These are phyloP conservation scores for Gymnocheta viridis DNA, from an alignment of 2,888 invertebrate species.

Conservation along the genomic window DNA sequence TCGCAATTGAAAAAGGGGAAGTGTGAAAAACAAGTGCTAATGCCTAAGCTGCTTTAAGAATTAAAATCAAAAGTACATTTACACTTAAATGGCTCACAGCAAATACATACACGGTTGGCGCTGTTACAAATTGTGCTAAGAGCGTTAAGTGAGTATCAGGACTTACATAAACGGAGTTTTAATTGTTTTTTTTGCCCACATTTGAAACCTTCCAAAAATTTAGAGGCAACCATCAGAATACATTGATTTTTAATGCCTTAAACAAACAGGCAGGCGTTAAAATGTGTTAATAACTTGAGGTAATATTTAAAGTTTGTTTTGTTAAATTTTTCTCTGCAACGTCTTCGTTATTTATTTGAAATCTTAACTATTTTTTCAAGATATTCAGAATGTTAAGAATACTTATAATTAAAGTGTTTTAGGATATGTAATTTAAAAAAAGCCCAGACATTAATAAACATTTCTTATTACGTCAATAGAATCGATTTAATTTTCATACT, in stretches of 20 bases:
- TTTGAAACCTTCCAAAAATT: neutral
- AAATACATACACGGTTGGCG: too few relatives aligned
- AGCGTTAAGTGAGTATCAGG: neutral
- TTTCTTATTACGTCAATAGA: too few relatives aligned
- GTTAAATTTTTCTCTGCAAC: too few relatives aligned
- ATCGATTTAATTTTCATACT: neutral
- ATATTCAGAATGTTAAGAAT: too few relatives aligned
- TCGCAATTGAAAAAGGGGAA: neutral
- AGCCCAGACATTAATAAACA: too few relatives aligned
- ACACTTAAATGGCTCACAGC: neutral
- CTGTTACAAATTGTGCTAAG: neutral
- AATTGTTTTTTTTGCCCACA: neutral
- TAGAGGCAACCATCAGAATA: neutral
- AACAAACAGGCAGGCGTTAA: neutral
- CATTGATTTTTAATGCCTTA: neutral
- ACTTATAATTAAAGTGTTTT: too few relatives aligned
- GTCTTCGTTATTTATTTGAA: too few relatives aligned
- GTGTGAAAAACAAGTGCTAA: slow-evolving; percentile 38
- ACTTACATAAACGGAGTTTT: neutral
- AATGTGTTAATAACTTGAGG: too few relatives aligned
- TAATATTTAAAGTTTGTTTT: too few relatives aligned
- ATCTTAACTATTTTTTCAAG: too few relatives aligned
- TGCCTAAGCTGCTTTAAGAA: slow-evolving; percentile 50
- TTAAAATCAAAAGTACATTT: slow-evolving; percentile 43
- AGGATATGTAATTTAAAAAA: too few relatives aligned